Evolutionary conservation across 2,888 invertebrate species (phyloP).

Genomic region (Teleiodes luculella): DNA sequence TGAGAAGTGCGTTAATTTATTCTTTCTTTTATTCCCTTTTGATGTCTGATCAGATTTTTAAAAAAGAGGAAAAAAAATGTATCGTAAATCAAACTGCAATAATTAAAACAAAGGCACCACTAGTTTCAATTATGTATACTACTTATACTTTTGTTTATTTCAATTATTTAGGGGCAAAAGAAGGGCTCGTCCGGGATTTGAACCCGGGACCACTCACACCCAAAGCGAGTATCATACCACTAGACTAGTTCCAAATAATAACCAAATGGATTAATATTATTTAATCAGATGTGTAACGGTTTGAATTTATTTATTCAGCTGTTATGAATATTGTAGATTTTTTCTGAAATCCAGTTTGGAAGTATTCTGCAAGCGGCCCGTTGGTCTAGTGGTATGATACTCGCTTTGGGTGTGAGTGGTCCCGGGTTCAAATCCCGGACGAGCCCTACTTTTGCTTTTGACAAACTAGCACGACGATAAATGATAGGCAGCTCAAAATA

Average conservation of each 20-base stretch:
- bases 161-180: constrained; percentile 13
- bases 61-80: too few relatives aligned
- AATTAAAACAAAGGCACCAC: too few relatives aligned
- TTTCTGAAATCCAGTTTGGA: neutral
- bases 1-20: constrained; percentile 33
- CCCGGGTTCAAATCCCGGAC: constrained; percentile 60
- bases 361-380: constrained; percentile 14
- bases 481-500: too few relatives aligned
- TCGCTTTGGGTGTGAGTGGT: constrained; percentile 43
- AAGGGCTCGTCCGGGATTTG: constrained; percentile 57
- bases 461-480: too few relatives aligned
- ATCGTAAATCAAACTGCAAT: too few relatives aligned
- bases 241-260: constrained; percentile 22
- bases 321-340: neutral
- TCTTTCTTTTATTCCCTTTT: constrained; percentile 31
- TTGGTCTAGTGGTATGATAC: constrained; percentile 42
- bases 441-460: constrained; percentile 43
- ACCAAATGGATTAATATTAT: neutral
- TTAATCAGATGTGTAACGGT: neutral
- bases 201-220: constrained; percentile 55
- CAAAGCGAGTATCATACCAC: too few relatives aligned
- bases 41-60: too few relatives aligned
- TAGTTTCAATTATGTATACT: too few relatives aligned
- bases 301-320: neutral
- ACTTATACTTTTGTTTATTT: neutral